These are phyloP conservation scores for Ceryle rudis DNA, from an alignment of 2,797 vertebrate genomes.

Conservation along the genomic window DNA sequence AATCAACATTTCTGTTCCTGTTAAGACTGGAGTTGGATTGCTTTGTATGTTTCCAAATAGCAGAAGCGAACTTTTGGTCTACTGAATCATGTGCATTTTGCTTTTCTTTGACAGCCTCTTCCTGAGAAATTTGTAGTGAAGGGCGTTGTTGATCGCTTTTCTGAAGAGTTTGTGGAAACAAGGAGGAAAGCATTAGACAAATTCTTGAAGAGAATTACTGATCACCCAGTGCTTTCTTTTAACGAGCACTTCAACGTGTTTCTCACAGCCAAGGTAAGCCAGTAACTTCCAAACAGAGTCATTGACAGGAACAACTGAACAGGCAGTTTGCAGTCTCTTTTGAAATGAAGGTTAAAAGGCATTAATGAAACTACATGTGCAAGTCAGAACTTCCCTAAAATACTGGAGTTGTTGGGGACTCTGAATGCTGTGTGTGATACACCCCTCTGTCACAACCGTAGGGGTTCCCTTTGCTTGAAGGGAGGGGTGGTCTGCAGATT, in stretches of 20 bases:
- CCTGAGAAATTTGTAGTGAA: slow-evolving; percentile 87
- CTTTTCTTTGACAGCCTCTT: slow-evolving; percentile 76
- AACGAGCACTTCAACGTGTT: slow-evolving; percentile 84
- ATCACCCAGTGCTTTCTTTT: slow-evolving; percentile 85
- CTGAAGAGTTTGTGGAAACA: slow-evolving; percentile 86
- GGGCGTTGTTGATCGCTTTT: slow-evolving; percentile 86
- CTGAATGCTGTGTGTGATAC: background rate
- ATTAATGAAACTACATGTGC: background rate
- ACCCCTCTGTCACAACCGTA: background rate
- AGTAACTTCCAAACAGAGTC: background rate
- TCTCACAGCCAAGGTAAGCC: slow-evolving; percentile 83
- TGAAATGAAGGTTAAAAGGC: background rate
- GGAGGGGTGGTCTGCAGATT: background rate
- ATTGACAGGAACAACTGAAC: background rate
- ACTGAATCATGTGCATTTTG: background rate
- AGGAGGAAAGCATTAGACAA: slow-evolving; percentile 85
- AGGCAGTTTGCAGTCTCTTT: background rate
- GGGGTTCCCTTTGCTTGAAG: background rate
- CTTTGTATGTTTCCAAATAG: background rate
- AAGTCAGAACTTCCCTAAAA: background rate
- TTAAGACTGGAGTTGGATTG: background rate
- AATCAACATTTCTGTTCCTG: background rate
- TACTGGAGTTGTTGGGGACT: background rate
- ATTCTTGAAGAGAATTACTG: slow-evolving; percentile 85
- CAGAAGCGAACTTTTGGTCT: background rate